Evolutionary conservation across 2,113 vertebrate genomes (phyloP).

Genomic region (Erinaceus europaeus): DNA sequence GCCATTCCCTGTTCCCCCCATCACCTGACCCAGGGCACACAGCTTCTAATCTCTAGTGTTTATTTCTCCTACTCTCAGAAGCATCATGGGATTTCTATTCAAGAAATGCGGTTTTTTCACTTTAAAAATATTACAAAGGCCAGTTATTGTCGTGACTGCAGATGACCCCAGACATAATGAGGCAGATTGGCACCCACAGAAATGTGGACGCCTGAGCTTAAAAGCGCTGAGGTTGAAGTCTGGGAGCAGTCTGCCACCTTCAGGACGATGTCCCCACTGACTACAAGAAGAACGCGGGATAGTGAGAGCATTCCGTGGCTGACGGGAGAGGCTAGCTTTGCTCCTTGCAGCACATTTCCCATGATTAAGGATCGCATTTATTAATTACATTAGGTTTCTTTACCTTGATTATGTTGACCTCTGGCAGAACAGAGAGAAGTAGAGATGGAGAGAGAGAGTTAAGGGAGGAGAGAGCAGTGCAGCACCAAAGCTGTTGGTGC

Average conservation of each 20-base stretch:
- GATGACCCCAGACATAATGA: neutral
- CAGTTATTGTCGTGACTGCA: neutral
- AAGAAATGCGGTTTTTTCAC: neutral
- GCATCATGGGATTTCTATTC: neutral
- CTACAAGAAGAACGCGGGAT: neutral
- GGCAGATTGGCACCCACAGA: neutral
- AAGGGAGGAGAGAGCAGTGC: too few species aligned
- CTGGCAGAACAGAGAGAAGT: too few species aligned
- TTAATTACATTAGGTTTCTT: neutral
- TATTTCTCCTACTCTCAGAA: neutral
- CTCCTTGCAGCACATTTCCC: neutral
- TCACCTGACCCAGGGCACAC: too few species aligned
- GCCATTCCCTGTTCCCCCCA: too few species aligned
- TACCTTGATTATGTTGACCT: neutral
- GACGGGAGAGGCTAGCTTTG: too few species aligned
- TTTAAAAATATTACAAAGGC: slow-evolving; percentile 34
- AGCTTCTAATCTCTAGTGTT: neutral
- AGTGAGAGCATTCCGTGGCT: too few species aligned
- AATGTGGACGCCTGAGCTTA: neutral
- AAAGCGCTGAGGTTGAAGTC: neutral
- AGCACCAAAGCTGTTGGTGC: too few species aligned
- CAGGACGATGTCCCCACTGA: slow-evolving; percentile 21
- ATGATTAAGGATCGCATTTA: neutral
- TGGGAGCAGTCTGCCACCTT: slow-evolving; percentile 41
- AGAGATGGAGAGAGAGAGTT: too few species aligned